Conservation (phyloP, 2,888 invertebrate species). For the Quadroppia sp. region DNA sequence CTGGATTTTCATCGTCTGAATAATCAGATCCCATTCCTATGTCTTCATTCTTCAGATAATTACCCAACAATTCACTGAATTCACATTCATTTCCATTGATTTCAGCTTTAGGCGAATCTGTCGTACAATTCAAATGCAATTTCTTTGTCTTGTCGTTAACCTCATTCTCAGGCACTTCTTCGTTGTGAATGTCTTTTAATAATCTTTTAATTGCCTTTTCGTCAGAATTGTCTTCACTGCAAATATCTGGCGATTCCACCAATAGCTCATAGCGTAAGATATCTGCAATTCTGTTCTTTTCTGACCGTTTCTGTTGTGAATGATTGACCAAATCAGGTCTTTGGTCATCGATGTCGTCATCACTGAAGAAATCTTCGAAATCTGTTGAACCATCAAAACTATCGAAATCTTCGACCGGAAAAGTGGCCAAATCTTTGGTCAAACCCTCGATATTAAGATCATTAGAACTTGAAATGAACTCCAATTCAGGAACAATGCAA, state of each 20-base stretch:
- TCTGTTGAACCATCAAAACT: slow-evolving; percentile 45
- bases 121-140: neutral
- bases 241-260: neutral
- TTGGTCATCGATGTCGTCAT: slow-evolving; percentile 47
- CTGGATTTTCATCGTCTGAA: slow-evolving; percentile 38
- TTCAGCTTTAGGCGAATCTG: neutral
- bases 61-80: neutral
- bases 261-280: slow-evolving; percentile 35
- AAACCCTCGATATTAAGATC: slow-evolving; percentile 48
- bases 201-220: slow-evolving; percentile 2
- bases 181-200: neutral
- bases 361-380: slow-evolving; percentile 43
- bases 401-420: slow-evolving; percentile 47
- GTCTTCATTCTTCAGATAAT: slow-evolving; percentile 20
- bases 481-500: slow-evolving; percentile 46
- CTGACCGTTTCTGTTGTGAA: neutral
- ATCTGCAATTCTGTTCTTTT: slow-evolving; percentile 16
- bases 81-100: neutral
- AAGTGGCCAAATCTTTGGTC: slow-evolving; percentile 47
- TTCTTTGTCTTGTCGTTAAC: neutral
- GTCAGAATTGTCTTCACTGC: neutral
- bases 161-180: neutral
- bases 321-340: neutral
- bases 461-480: slow-evolving; percentile 48
- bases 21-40: slow-evolving; percentile 5